Base-by-base conservation (phyloP, 1,140 invertebrate genomes). In the Plectrocnemia conspersa region DNA sequence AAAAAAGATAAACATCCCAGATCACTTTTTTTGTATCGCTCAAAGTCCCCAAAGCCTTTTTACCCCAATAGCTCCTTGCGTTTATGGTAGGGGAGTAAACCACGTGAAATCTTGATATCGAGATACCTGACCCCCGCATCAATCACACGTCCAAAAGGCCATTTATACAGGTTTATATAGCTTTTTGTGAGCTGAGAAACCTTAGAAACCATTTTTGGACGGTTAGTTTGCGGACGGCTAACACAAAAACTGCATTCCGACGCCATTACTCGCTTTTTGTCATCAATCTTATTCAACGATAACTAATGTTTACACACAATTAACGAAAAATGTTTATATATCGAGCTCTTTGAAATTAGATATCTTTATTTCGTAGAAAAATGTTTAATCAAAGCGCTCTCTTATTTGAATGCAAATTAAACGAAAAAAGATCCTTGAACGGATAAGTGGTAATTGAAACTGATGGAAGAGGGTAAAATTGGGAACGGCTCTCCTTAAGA, bases 131-230 rank as follows among this genome's bases (percentile, higher is more conserved):
- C 58, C 58, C 54, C 49, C 16, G 50, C 58, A 61, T 61, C 58
- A 56, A 61, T 61, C 58, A 61, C 58, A 13, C 29, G 54, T 56
- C 54, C 49, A 54, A 40, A 56, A 47, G 58, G 52, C 50, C 58
- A 61, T 61, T 61, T 61, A 61, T 61, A 56, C 47, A 48, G 58
- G 58, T 61, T 61, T 56, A 46, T 56, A 56, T 56, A 52, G 58
- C 33, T 21, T 38, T 33, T 47, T 25, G 35, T 45, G 18, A 25
- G 53, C 22, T 35, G 16, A 38, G 44, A 45, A n/a, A n/a, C 19
- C 25, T 33, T 11, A 24, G 23, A 56, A n/a, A 48, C 24, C 47
- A 29, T 54, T 49, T 41, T 10, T 15, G 24, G 19, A n/a, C 23
- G 27, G 21, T 56, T 46, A 15, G 13, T 22, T 24, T 35, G 58